Conservation (phyloP, 92 coral and sea anemone species). For the Umimayanthus kanabou region DNA sequence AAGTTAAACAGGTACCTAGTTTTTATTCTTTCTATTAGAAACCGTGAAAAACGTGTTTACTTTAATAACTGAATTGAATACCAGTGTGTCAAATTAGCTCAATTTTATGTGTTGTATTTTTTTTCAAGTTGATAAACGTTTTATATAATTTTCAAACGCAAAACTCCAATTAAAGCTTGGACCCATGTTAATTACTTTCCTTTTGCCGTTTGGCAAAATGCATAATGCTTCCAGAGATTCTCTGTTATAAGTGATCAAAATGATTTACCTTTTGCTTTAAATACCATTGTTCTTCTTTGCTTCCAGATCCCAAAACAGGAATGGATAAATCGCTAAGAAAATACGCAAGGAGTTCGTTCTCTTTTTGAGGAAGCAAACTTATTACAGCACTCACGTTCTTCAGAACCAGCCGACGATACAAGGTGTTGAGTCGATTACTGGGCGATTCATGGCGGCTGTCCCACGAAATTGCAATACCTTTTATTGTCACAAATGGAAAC, state of each 20-base stretch:
- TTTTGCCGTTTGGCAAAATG: neutral
- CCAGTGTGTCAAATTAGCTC: too few species aligned
- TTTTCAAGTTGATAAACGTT: neutral
- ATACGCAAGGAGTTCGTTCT: slow-evolving; percentile 52
- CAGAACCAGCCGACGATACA: neutral
- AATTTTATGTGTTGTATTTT: too few species aligned
- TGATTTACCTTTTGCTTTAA: slow-evolving; percentile 44
- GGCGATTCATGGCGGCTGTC: slow-evolving; percentile 47
- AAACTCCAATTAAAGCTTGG: too few species aligned
- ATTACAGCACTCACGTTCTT: slow-evolving; percentile 52
- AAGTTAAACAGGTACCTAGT: too few species aligned
- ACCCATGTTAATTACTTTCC: neutral
- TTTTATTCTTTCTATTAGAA: too few species aligned
- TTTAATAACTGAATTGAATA: too few species aligned
- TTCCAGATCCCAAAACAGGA: slow-evolving; percentile 56
- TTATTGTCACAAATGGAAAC: slow-evolving; percentile 7
- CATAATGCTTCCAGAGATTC: neutral
- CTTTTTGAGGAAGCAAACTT: slow-evolving; percentile 53
- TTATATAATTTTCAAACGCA: too few species aligned
- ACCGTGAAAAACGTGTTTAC: too few species aligned
- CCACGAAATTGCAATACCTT: slow-evolving; percentile 58
- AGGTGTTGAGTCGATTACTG: neutral
- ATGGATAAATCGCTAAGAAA: slow-evolving; percentile 43
- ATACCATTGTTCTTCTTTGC: slow-evolving; percentile 38
- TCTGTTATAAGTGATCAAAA: neutral